Evolutionary conservation across 1,140 invertebrate genomes (phyloP).

Genomic region (Patella vulgata): DNA sequence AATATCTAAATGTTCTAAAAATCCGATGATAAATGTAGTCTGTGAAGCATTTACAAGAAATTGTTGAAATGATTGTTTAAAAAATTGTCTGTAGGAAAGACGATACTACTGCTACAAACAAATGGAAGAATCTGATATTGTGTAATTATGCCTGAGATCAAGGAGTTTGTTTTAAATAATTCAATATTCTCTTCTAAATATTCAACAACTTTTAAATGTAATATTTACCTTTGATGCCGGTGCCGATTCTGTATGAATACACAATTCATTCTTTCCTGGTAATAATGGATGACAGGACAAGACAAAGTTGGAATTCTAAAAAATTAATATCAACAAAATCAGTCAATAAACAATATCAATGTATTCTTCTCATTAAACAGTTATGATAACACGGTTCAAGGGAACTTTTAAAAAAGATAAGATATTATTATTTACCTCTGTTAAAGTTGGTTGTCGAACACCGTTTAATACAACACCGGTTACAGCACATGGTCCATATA

Average conservation of each 20-base stretch:
- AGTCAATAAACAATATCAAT: not conserved
- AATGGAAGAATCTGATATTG: too few relatives aligned
- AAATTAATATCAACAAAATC: conserved; percentile 9
- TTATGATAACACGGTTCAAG: too few relatives aligned
- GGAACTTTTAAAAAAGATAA: too few relatives aligned
- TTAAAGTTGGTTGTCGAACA: conserved; percentile 45
- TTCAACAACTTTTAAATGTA: not conserved
- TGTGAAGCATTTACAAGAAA: too few relatives aligned
- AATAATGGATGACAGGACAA: conserved; percentile 34
- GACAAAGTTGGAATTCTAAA: conserved; percentile 36
- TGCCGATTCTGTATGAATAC: conserved; percentile 22
- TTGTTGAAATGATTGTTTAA: too few relatives aligned
- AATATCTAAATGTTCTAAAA: too few relatives aligned
- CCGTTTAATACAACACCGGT: conserved; percentile 45
- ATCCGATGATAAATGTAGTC: too few relatives aligned
- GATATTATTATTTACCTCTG: conserved; percentile 49
- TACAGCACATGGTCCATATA: conserved; percentile 53
- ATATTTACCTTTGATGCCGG: conserved; percentile 23
- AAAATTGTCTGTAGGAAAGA: too few relatives aligned
- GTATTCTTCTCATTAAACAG: not conserved
- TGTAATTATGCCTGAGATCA: too few relatives aligned
- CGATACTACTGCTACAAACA: too few relatives aligned
- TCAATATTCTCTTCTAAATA: too few relatives aligned
- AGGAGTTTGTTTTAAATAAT: too few relatives aligned
- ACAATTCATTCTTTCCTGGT: conserved; percentile 31